Percentiles rank a stretch among this genome's conserved stretches.
Evolutionary conservation across 92 coral and sea anemone species (phyloP).

Genomic region (Bergia sp.): DNA sequence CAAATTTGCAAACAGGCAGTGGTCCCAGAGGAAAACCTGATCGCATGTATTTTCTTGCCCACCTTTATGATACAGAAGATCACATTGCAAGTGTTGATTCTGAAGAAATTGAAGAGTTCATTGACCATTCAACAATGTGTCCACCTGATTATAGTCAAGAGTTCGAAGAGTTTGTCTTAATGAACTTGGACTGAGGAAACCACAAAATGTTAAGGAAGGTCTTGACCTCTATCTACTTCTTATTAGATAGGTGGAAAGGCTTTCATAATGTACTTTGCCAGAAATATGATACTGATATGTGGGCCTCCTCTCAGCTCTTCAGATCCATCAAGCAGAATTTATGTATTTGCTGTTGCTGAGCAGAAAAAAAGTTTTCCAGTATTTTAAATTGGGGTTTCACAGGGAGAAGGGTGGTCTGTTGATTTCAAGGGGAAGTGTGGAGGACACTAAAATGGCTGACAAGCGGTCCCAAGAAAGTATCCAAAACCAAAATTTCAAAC

Average conservation of each 20-base stretch:
- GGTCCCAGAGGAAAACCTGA: background rate
- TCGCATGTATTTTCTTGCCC: conserved; percentile 59
- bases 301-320: too few species aligned
- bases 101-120: conserved; percentile 17
- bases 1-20: conserved; percentile 51
- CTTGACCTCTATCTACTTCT: too few species aligned
- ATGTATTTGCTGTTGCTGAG: too few species aligned
- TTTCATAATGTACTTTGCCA: too few species aligned
- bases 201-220: too few species aligned
- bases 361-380: too few species aligned
- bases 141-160: background rate
- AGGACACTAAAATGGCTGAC: background rate
- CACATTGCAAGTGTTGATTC: background rate
- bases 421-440: background rate
- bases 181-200: conserved; percentile 44
- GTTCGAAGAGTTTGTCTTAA: conserved; percentile 35
- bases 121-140: too few species aligned
- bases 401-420: background rate
- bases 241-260: too few species aligned
- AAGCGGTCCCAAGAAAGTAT: background rate
- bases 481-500: background rate
- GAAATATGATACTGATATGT: too few species aligned
- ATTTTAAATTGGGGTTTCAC: background rate
- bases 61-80: conserved; percentile 39
- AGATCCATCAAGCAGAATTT: too few species aligned